Evolutionary conservation across 2,888 invertebrate genomes (phyloP).

Genomic region (Beris chalybata): DNA sequence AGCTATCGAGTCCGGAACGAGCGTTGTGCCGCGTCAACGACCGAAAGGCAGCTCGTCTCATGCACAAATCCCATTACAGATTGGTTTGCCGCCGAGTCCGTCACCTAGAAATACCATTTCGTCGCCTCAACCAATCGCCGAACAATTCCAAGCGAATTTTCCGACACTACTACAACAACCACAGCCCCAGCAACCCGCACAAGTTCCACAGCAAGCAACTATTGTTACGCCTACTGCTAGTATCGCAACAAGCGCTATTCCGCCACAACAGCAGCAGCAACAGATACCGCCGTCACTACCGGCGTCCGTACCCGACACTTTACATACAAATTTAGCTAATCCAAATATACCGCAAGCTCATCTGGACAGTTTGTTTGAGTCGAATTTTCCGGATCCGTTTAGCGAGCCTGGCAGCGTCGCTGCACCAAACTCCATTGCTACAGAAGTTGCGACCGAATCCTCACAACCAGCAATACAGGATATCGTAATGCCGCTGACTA

Average conservation of each 20-base stretch:
- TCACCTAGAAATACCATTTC: constrained; percentile 56
- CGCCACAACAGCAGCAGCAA: constrained; percentile 34
- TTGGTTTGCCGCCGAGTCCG: constrained; percentile 62
- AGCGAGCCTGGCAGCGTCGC: constrained; percentile 56
- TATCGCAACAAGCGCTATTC: constrained; percentile 37
- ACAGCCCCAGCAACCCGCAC: constrained; percentile 42
- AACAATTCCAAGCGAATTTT: constrained; percentile 55
- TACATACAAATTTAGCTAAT: constrained; percentile 19
- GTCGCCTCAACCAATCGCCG: constrained; percentile 54
- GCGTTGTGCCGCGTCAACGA: constrained; percentile 79
- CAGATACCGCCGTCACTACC: constrained; percentile 27
- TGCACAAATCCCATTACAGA: constrained; percentile 57
- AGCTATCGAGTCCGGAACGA: constrained; percentile 68
- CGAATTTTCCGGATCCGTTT: constrained; percentile 72
- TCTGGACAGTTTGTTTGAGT: constrained; percentile 66
- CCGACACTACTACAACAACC: constrained; percentile 47
- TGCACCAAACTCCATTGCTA: constrained; percentile 7
- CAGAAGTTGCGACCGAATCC: constrained; percentile 39
- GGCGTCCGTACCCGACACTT: neutral
- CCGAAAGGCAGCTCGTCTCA: constrained; percentile 66
- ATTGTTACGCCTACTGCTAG: constrained; percentile 35
- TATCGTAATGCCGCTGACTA: constrained; percentile 39
- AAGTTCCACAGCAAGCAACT: constrained; percentile 38
- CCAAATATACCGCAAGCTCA: constrained; percentile 42
- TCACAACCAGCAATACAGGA: constrained; percentile 40